These are phyloP conservation scores for Drosophila pseudoananassae DNA, from an alignment of 1,140 invertebrate species.

Conservation along the genomic window DNA sequence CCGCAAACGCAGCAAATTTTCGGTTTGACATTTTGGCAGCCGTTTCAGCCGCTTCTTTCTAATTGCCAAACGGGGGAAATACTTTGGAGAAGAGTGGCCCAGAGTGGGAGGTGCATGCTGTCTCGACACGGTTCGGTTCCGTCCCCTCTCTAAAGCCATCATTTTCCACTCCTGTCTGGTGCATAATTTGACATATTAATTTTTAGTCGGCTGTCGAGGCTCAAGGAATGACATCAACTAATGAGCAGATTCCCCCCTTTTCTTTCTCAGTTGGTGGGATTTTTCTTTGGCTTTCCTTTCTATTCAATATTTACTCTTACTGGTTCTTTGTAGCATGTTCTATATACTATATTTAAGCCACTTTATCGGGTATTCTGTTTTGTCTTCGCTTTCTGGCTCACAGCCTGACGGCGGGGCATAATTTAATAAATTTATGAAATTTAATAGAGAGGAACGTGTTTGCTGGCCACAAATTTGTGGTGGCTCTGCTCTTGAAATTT, in stretches of 20 bases:
- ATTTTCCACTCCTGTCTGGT: slow-evolving; percentile 22
- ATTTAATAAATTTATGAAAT: slow-evolving; percentile 82
- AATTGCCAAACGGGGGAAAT: slow-evolving; percentile 51
- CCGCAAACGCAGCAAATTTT: slow-evolving; percentile 68
- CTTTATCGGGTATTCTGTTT: slow-evolving; percentile 37
- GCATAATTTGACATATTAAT: slow-evolving; percentile 81
- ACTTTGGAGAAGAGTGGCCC: background rate
- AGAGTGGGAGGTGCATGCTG: slow-evolving; percentile 19
- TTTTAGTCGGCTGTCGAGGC: slow-evolving; percentile 57
- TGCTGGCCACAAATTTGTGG: slow-evolving; percentile 75
- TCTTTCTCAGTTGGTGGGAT: slow-evolving; percentile 65
- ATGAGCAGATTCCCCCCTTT: slow-evolving; percentile 56
- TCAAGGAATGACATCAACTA: slow-evolving; percentile 54
- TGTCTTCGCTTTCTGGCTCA: slow-evolving; percentile 38
- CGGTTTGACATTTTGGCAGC: slow-evolving; percentile 78
- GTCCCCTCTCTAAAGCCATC: background rate
- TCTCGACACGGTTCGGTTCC: slow-evolving; percentile 59
- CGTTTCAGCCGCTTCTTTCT: slow-evolving; percentile 56
- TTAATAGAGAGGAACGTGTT: slow-evolving; percentile 79
- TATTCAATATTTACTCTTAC: slow-evolving; percentile 3
- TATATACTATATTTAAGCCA: slow-evolving; percentile 30
- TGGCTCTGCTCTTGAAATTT: slow-evolving; percentile 66
- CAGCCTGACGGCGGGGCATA: slow-evolving; percentile 49
- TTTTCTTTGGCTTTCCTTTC: slow-evolving; percentile 29
- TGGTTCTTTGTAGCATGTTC: background rate